Percentiles rank a stretch among this genome's conserved stretches.
These are phyloP conservation scores for Rhinatrema bivittatum DNA, from an alignment of 2,797 vertebrate species.

Conservation along the genomic window DNA sequence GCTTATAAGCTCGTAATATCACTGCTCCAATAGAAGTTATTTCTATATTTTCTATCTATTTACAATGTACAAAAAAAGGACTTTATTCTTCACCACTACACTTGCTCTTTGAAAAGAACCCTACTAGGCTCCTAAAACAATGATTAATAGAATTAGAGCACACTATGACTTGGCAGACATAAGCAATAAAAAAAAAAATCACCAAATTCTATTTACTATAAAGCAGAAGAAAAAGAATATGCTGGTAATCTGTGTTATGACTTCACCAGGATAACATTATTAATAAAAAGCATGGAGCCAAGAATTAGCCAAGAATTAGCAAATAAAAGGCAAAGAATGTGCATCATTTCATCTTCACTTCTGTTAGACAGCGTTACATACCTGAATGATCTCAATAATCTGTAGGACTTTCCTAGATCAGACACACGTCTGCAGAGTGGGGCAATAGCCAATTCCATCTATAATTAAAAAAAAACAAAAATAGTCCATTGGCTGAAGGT, in stretches of 20 bases:
- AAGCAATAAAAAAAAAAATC: constrained; percentile 40
- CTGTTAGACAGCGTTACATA: too few species aligned
- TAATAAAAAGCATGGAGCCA: constrained; percentile 13
- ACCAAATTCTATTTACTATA: constrained; percentile 26
- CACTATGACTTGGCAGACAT: constrained; percentile 34
- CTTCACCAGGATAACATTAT: constrained; percentile 28
- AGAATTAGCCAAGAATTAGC: too few species aligned
- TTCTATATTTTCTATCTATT: too few species aligned
- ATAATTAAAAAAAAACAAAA: constrained; percentile 27
- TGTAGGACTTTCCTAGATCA: constrained; percentile 84
- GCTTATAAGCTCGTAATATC: too few species aligned
- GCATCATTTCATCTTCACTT: too few species aligned
- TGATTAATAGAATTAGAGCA: too few species aligned
- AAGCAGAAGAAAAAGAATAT: constrained; percentile 20
- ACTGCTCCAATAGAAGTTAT: too few species aligned
- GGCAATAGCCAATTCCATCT: constrained; percentile 95
- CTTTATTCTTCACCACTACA: too few species aligned
- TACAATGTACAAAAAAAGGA: too few species aligned
- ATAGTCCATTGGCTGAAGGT: not conserved
- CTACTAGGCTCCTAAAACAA: too few species aligned
- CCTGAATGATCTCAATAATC: constrained; percentile 92
- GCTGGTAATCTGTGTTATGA: constrained; percentile 28
- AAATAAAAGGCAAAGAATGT: too few species aligned
- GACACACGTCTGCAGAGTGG: constrained; percentile 88
- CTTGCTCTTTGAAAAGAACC: too few species aligned